phyloP scores from a whole-genome alignment of 2,113 vertebrate genomes.

The Alethe castanea region DNA sequence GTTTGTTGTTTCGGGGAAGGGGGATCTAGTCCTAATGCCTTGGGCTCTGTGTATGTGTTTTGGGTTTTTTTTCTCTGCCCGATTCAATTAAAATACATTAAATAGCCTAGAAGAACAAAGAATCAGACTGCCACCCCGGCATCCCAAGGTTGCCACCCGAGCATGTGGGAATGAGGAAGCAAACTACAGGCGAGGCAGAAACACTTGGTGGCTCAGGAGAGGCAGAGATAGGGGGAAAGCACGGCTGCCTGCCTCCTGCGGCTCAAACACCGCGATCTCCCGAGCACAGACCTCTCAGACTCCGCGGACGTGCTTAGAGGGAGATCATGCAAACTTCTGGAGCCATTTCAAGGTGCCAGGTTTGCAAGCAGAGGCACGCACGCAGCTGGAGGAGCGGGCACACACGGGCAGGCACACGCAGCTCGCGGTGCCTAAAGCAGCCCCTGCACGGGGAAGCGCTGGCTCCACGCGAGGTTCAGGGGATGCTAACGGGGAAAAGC shows the following conservation, averaged over 20 bases:
- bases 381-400: not conserved
- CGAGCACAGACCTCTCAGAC: not conserved
- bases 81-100: not conserved
- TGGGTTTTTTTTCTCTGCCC: not conserved
- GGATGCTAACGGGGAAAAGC: not conserved
- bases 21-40: not conserved
- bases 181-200: not conserved
- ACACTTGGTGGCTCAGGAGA: not conserved
- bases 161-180: not conserved
- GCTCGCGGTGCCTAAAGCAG: not conserved
- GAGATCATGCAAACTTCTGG: conserved; percentile 23
- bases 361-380: not conserved
- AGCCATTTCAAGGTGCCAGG: not conserved
- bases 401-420: not conserved
- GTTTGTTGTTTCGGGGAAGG: not conserved
- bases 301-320: not conserved
- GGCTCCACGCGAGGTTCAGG: not conserved
- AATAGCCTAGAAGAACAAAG: not conserved
- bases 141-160: not conserved
- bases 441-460: not conserved
- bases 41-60: not conserved
- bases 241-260: not conserved
- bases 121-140: not conserved
- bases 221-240: not conserved
- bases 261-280: not conserved